phyloP scores from a whole-genome alignment of 2,797 vertebrate species.

The Gymnoscopelus braueri region DNA sequence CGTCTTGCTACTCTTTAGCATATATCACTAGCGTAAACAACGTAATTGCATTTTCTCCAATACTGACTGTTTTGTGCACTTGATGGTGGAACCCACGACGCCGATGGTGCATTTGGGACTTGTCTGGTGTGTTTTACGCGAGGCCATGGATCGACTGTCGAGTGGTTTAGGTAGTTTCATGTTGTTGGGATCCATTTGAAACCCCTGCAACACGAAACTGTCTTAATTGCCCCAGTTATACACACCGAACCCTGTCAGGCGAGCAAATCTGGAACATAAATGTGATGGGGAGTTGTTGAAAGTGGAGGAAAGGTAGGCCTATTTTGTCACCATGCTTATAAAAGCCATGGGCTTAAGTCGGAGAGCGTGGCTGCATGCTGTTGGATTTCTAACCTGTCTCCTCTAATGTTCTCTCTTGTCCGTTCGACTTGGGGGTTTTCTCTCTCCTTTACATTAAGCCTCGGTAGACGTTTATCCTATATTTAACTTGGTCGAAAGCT shows the following conservation, averaged over 20 bases:
- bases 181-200: slow-evolving; percentile 96
- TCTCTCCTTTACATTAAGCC: slow-evolving; percentile 11
- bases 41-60: slow-evolving; percentile 33
- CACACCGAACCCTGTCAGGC: slow-evolving; percentile 64
- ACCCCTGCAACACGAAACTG: slow-evolving; percentile 98
- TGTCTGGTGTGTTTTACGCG: slow-evolving; percentile 54
- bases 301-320: slow-evolving; percentile 12
- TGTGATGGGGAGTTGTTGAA: slow-evolving; percentile 27
- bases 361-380: slow-evolving; percentile 35
- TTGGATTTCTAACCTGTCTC: slow-evolving; percentile 39
- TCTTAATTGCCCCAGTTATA: slow-evolving; percentile 93
- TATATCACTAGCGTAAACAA: slow-evolving; percentile 24
- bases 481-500: slow-evolving; percentile 50
- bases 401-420: slow-evolving; percentile 25
- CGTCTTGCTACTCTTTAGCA: slow-evolving; percentile 38
- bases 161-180: slow-evolving; percentile 99
- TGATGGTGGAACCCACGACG: slow-evolving; percentile 46
- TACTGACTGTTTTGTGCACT: slow-evolving; percentile 37
- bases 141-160: slow-evolving; percentile 84
- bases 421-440: slow-evolving; percentile 1
- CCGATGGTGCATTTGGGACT: slow-evolving; percentile 44
- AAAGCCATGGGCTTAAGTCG: slow-evolving; percentile 22
- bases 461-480: slow-evolving; percentile 25
- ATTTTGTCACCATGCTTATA: slow-evolving; percentile 29
- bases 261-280: slow-evolving; percentile 24